Evolutionary conservation across 2,888 invertebrate species (phyloP), one percentile per base, ranked within the genome.

Genomic region (Harpalus rubripes): DNA sequence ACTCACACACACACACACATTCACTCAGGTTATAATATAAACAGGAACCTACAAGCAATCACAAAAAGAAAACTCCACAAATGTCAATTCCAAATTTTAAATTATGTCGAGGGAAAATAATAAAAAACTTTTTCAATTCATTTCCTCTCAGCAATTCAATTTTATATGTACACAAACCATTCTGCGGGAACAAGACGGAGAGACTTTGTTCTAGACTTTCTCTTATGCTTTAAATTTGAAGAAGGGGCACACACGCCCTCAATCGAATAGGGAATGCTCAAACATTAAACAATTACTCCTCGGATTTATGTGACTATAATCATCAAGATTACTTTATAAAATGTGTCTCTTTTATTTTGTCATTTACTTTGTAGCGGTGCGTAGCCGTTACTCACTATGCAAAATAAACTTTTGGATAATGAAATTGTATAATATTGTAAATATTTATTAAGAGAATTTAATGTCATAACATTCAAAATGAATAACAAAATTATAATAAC

Each of bases 71-170:
- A 83, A 76, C 52, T 63, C 63, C 74, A 39, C 59, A 74, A 83
- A 58, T 83, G 83, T 83, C 83, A 78, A 78, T 78, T 74, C 74
- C 15, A 44, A 78, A 78, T 78, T 78, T 84, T 84, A 84, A 84
- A 84, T 84, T 76, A 65, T 84, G 61, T 84, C 22, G 44, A 84
- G 76, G 84, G 41, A 84, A 84, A 76, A 84, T 63, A 84, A 84
- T 78, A 84, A 84, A 76, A 83, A 83, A 76, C 72, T 83, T 83
- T 82, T 83, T 83, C 83, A 83, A 84, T 84, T 84, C 84, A 84
- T 84, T 84, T 84, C 84, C 18, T 52, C 39, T 22, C 58, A 18
- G 56, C 84, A 72, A 84, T 84, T 84, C 84, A 84, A 84, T 84
- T 76, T 65, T 84, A 78, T 78, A 65, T 78, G 74, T 83, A 83